Base-by-base conservation (phyloP, 2,797 vertebrate species). In the Acipenser oxyrinchus region DNA sequence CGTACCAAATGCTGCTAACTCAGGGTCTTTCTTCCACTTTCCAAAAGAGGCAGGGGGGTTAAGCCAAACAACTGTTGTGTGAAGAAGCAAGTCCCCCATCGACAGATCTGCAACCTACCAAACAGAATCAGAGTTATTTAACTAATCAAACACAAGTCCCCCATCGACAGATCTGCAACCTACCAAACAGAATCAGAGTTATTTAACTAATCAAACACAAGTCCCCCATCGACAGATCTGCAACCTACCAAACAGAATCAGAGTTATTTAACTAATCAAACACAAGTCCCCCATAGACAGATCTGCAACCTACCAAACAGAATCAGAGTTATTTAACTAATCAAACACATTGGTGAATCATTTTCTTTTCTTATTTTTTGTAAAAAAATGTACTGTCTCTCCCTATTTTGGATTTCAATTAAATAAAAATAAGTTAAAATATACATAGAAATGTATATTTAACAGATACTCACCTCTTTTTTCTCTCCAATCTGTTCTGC, bases 21-120 rank as follows among this genome's bases (percentile, higher is more conserved):
- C 95, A 8, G 96, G 96, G 68, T 98, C 96, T 81, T 96, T 99
- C 80, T 98, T 98, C 93, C 95, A 97, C 66, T 98, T 98, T 18
- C 96, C 95, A 58, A 96, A 81, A 0, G 94, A 96, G 65, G 92
- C 77, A 0, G 95, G 93, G 0, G 96, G 95, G 76, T 98, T 98
- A 69, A 97, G 89, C 96, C 96, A 99, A 37, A 91, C 84, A 76
- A 97, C 92, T 0, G 83, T 94, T 69, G 89, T 95, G 79, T 99
- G 95, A 61, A 97, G 81, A 1, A 99, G 88, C 78, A 99, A 77
- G 72, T 99, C 96, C 0, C 96, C 96, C 96, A 99, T 98, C 6
- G 95, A 98, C 79, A 99, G 88, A 75, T 91, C 84, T 15, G 84
- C 85, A 64, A 89, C 87, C 86, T 89, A 69, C 12, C 62, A 71